Conservation (phyloP, 2,797 vertebrate species). For the Enteromius fasciolatus region DNA sequence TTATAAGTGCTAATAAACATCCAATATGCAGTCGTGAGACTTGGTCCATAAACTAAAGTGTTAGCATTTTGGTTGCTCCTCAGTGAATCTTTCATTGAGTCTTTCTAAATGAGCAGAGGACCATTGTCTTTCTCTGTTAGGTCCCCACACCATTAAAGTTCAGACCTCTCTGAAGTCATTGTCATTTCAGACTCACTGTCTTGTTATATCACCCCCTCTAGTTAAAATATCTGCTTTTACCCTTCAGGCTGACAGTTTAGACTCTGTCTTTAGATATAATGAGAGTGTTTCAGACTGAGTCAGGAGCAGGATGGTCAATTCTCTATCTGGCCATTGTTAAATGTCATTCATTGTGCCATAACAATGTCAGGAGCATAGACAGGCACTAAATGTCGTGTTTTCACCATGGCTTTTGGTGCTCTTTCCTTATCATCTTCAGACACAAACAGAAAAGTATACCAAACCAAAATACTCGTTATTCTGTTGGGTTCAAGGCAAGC, state of each 20-base stretch:
- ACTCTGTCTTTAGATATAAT: constrained; percentile 35
- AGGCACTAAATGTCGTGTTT: constrained; percentile 13
- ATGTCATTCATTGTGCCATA: constrained; percentile 37
- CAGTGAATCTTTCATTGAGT: neutral
- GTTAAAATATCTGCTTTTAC: constrained; percentile 34
- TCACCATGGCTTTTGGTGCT: constrained; percentile 26
- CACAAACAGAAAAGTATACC: neutral
- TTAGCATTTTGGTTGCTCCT: neutral
- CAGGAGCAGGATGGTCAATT: constrained; percentile 20
- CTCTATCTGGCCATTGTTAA: constrained; percentile 24
- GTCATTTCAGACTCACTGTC: constrained; percentile 26
- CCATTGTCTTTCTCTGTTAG: neutral
- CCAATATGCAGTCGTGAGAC: neutral
- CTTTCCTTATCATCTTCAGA: constrained; percentile 9
- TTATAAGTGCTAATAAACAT: neutral
- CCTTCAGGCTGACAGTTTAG: constrained; percentile 31
- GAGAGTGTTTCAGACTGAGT: constrained; percentile 32
- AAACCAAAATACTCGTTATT: neutral
- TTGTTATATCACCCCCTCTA: constrained; percentile 26
- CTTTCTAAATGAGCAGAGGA: neutral
- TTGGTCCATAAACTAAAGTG: neutral
- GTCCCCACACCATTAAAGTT: constrained; percentile 16
- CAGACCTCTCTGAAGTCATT: constrained; percentile 17
- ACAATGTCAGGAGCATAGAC: constrained; percentile 19
- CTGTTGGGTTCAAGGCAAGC: neutral